Evolutionary conservation across 2,113 vertebrate species (phyloP), one percentile per base, ranked within the genome.

Genomic region (Syngnathus typhle): DNA sequence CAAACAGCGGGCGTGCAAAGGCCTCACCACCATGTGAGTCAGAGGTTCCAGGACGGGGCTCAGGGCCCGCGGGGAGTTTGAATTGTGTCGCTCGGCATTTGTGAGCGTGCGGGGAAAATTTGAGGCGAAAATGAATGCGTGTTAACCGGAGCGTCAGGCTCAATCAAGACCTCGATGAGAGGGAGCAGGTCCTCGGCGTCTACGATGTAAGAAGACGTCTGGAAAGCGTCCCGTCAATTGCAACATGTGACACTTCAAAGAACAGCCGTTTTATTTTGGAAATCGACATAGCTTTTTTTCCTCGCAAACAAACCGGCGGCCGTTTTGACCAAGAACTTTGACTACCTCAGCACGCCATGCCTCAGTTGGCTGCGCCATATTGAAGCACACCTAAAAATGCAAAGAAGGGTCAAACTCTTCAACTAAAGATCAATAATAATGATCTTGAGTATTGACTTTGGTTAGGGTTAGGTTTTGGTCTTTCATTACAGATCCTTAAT

Each of bases 171-270:
- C 55, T 58, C 4, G 52, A 21, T 55, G 52, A 55, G 52, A 55
- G 52, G 52, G 21, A 55, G 52, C 52, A 55, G 52, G 52, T 55
- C 21, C 52, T 27, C 52, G 5, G 21, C 8, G 52, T 55, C 52
- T 23, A 23, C 8, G 11, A 27, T 55, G 3, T 21, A 55, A 13
- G 4, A 36, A 58, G 27, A 58, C 13, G 27, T 58, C 55, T 58
- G 55, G 27, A 58, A 36, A 58, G 27, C 32, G 55, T 58, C 27
- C 54, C 3, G 11, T 3, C 23, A 36, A 56, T 56, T 13, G 54
- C 55, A 36, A 36, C 23, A 58, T 36, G 27, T 36, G 55, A 58
- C 27, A 58, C 55, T 58, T 58, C 27, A 58, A 58, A 58, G 55
- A 3, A 6, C 13, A 36, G 27, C 27, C 55, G 7, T 58, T 58